Evolutionary conservation across 2,797 vertebrate species (phyloP).

Genomic region (Sebastes taczanowskii): DNA sequence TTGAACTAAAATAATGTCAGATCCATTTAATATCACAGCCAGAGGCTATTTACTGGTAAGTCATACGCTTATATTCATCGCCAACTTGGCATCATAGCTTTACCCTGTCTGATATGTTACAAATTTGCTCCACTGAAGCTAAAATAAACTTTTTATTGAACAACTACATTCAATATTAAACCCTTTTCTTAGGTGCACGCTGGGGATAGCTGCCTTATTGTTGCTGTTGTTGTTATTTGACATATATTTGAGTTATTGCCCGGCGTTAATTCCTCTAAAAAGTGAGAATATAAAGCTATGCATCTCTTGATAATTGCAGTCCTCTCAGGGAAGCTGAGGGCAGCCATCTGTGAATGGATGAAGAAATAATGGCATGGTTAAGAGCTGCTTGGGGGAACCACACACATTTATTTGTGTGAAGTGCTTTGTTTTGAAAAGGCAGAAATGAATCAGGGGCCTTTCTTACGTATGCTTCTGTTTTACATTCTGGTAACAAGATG

Average conservation of each 20-base stretch:
- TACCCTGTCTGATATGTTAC: not conserved
- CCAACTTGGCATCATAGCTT: not conserved
- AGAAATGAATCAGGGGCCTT: constrained; percentile 41
- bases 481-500: constrained; percentile 26
- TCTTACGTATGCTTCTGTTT: constrained; percentile 31
- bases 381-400: constrained; percentile 63
- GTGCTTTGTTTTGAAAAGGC: constrained; percentile 42
- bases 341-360: constrained; percentile 75
- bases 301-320: constrained; percentile 74
- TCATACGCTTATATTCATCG: constrained; percentile 9
- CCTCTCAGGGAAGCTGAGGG: constrained; percentile 65
- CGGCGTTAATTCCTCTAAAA: constrained; percentile 56
- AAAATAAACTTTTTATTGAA: constrained; percentile 29
- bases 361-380: constrained; percentile 72
- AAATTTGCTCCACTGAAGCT: constrained; percentile 25
- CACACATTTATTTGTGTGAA: constrained; percentile 70
- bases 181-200: not conserved
- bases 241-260: constrained; percentile 43
- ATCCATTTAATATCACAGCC: constrained; percentile 33
- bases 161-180: constrained; percentile 19
- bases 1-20: constrained; percentile 18
- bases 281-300: constrained; percentile 56
- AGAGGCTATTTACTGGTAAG: constrained; percentile 35
- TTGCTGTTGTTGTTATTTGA: constrained; percentile 29
- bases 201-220: constrained; percentile 17